Evolutionary conservation across 2,113 vertebrate genomes (phyloP).

Genomic region (Megaptera novaeangliae): DNA sequence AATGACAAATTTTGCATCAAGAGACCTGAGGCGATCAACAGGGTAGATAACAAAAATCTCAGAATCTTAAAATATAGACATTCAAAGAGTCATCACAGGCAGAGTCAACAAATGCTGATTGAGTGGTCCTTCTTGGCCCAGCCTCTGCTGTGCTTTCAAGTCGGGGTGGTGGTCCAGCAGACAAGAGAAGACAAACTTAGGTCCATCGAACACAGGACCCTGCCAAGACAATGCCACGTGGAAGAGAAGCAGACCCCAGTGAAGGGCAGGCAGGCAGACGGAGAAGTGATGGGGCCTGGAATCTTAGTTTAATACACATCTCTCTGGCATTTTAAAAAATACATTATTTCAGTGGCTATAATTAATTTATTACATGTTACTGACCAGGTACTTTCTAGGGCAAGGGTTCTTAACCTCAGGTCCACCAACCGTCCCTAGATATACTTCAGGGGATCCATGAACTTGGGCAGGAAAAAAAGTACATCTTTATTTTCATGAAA

Average conservation of each 20-base stretch:
- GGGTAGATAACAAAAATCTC: not conserved
- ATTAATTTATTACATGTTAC: not conserved
- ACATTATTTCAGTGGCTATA: not conserved
- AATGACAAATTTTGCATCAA: not conserved
- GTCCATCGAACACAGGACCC: accelerated
- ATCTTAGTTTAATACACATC: not conserved
- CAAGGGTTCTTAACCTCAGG: not conserved
- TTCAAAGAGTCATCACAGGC: not conserved
- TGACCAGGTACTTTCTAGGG: not conserved
- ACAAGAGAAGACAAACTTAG: not conserved
- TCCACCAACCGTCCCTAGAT: not conserved
- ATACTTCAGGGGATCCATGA: not conserved
- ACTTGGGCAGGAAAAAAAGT: not conserved
- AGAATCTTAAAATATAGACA: not conserved
- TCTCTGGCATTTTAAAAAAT: not conserved
- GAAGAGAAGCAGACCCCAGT: not conserved
- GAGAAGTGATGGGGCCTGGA: not conserved
- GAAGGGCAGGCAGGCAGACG: not conserved
- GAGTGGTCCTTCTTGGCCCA: not conserved
- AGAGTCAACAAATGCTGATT: not conserved
- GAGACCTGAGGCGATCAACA: not conserved
- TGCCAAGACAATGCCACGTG: accelerated
- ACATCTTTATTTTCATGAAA: not conserved
- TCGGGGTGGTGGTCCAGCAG: accelerated
- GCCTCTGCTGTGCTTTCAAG: accelerated